These are phyloP conservation scores for Drosophila baimaii DNA, from an alignment of 1,140 invertebrate species.

Conservation along the genomic window DNA sequence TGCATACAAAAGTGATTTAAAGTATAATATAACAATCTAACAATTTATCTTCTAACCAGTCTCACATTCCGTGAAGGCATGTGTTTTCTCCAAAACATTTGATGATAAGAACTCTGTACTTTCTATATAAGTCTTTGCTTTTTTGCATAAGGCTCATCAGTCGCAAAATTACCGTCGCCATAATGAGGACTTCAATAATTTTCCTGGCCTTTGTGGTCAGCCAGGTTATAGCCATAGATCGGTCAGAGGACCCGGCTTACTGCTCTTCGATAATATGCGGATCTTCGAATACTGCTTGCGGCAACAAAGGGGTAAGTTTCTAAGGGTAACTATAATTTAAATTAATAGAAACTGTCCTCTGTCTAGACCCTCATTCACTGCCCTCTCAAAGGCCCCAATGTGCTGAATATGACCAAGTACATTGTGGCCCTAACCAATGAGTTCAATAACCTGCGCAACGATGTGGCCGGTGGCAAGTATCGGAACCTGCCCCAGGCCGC, in stretches of 20 bases:
- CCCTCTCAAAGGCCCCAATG: background rate
- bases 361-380: conserved; percentile 1
- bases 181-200: conserved; percentile 6
- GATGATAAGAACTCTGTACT: background rate
- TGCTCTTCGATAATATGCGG: conserved; percentile 15
- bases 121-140: background rate
- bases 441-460: conserved; percentile 41
- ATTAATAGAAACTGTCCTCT: background rate
- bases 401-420: background rate
- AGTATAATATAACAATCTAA: no score
- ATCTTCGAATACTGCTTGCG: conserved; percentile 25
- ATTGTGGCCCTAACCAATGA: background rate
- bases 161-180: background rate
- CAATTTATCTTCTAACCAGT: no score
- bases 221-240: background rate
- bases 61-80: no score
- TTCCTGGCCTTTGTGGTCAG: background rate
- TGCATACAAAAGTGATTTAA: background rate
- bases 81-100: background rate
- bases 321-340: background rate
- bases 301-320: conserved; percentile 34
- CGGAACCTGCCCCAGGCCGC: conserved; percentile 37
- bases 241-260: background rate
- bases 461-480: conserved; percentile 40
- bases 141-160: background rate